A percentile compares a stretch with the other conserved stretches of the same genome.
Evolutionary conservation across 1,140 invertebrate species (phyloP).

Genomic region (Heliconius himera): DNA sequence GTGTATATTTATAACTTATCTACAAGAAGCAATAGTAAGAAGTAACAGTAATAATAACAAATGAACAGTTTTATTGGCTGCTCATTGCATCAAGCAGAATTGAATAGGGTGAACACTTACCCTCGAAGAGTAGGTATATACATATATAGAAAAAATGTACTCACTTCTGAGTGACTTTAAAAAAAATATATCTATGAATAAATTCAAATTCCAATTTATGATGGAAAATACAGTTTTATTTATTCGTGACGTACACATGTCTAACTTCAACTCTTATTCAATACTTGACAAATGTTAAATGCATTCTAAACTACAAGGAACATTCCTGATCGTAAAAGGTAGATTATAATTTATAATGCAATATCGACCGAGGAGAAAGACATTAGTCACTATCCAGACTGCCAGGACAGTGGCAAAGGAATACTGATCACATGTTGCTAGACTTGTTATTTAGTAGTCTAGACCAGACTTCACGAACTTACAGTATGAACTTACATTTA

Average conservation of each 20-base stretch:
- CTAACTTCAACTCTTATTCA: too few species aligned
- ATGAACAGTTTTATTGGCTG: neutral
- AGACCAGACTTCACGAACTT: slow-evolving; percentile 39
- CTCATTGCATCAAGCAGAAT: neutral
- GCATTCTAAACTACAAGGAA: neutral
- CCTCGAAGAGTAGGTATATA: neutral
- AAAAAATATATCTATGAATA: neutral
- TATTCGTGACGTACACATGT: too few species aligned
- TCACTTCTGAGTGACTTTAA: neutral
- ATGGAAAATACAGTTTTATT: too few species aligned
- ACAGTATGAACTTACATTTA: slow-evolving; percentile 36
- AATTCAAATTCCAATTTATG: neutral
- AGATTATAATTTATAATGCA: slow-evolving; percentile 8
- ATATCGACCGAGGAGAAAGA: slow-evolving; percentile 10
- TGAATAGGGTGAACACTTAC: neutral
- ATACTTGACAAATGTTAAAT: too few species aligned
- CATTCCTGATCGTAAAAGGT: neutral
- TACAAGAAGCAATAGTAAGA: neutral
- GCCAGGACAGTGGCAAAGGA: slow-evolving; percentile 32
- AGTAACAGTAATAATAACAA: neutral
- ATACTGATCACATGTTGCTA: slow-evolving; percentile 39
- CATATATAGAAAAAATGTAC: neutral
- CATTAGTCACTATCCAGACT: slow-evolving; percentile 42
- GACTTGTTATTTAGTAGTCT: slow-evolving; percentile 47
- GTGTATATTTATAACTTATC: neutral